Base-by-base conservation (phyloP, 1,140 invertebrate genomes). In the Leptonema lineaticorne region DNA sequence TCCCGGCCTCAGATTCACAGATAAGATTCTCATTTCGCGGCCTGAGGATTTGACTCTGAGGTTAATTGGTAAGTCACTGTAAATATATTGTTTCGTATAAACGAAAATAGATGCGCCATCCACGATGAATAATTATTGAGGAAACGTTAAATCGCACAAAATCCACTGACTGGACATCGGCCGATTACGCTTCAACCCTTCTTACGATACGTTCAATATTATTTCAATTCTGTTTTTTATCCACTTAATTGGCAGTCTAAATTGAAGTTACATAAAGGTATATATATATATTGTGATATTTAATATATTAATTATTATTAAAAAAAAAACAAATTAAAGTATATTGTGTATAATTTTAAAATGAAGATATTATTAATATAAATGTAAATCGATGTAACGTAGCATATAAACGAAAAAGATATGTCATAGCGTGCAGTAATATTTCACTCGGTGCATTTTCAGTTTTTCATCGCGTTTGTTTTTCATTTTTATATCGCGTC, bases 21-120 rank as follows among this genome's bases (percentile, higher is more conserved):
- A 62, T 62, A 62, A 62, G 59, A 62, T 62, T 62, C 59, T 62
- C 59, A 62, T 62, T 62, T 62, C 30, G 59, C 18, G 24, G 59
- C 30, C 37, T 28, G 56, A 58, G 27, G 56, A 58, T 58, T 30
- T 27, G 56, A 26, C 56, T 45, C 59, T 24, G 59, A 45, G 59
- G 59, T 62, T 62, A 62, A 62, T 62, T 62, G 59, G 59, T 62
- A 45, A 62, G 59, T 45, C 37, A 26, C 18, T 24, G 59, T 24
- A 37, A 27, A 45, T 37, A 24, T 45, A 62, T 62, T 20, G 59
- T 24, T 18, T 14, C 5, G 33, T 4, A 6, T 20, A 29, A 60
- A 60, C 30, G 33, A 7, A n/a, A 62, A 62, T 62, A 20, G 59
- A 62, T 37, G 59, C 45, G 59, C 59, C 59, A 62, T 9, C 59